Evolutionary conservation across 2,888 invertebrate genomes (phyloP).

Genomic region (Oscheius sp.): DNA sequence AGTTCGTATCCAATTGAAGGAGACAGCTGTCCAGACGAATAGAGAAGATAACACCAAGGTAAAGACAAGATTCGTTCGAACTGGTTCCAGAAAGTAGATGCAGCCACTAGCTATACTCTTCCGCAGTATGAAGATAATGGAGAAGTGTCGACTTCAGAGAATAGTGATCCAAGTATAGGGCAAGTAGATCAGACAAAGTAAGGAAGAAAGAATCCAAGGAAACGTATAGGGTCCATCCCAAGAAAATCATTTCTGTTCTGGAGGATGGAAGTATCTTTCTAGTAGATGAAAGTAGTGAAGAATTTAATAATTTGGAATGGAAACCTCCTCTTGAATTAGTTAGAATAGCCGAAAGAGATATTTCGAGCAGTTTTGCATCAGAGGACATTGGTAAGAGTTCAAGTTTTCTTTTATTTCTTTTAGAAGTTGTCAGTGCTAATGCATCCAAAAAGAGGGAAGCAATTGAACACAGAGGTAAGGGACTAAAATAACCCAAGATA

Average conservation of each 20-base stretch:
- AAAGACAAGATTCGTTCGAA: background rate
- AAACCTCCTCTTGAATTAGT: conserved; percentile 4
- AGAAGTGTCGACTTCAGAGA: conserved; percentile 5
- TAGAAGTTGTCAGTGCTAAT: background rate
- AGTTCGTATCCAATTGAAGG: conserved; percentile 8
- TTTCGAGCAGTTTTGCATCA: conserved; percentile 28
- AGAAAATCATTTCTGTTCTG: conserved; percentile 21
- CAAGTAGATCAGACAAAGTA: background rate
- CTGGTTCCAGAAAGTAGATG: conserved; percentile 2
- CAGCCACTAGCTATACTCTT: conserved; percentile 5
- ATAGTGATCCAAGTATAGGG: conserved; percentile 9
- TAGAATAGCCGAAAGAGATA: conserved; percentile 10
- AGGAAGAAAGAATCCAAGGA: background rate
- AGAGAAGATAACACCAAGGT: background rate
- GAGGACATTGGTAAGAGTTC: conserved; percentile 24
- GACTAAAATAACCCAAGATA: background rate
- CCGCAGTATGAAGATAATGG: background rate
- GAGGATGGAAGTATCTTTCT: conserved; percentile 32
- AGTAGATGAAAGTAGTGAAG: conserved; percentile 20
- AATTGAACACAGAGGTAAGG: background rate
- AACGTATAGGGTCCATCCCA: background rate
- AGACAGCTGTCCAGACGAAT: background rate
- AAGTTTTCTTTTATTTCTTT: too few species aligned
- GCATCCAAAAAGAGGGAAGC: background rate
- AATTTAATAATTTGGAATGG: too few species aligned